These are phyloP conservation scores for Melieria omissa DNA, from an alignment of 2,888 invertebrate genomes.

Conservation along the genomic window DNA sequence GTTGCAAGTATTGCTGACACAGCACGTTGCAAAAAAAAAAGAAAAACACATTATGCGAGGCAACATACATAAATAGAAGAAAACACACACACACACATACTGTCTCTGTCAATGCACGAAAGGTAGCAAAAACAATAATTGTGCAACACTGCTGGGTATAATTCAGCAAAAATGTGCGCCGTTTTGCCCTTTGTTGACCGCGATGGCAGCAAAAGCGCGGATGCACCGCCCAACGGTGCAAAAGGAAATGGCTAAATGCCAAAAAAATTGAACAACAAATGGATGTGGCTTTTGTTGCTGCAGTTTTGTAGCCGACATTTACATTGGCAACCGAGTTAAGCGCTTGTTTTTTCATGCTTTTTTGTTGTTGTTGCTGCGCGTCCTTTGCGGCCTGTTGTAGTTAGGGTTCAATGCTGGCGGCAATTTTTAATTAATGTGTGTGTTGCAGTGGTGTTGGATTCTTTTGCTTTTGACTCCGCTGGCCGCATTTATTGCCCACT, in stretches of 20 bases:
- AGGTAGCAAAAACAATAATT: constrained; percentile 23
- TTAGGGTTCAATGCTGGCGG: too few relatives aligned
- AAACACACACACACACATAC: background rate
- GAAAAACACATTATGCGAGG: background rate
- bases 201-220: background rate
- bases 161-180: constrained; percentile 11
- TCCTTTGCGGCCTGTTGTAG: too few relatives aligned
- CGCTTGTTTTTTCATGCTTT: too few relatives aligned
- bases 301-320: too few relatives aligned
- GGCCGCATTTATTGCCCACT: constrained; percentile 7
- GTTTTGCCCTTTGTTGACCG: background rate
- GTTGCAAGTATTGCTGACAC: background rate
- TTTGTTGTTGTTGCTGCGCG: too few relatives aligned
- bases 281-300: background rate
- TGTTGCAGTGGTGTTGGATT: too few relatives aligned
- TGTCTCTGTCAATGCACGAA: background rate
- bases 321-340: too few relatives aligned
- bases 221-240: background rate
- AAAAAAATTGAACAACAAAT: background rate
- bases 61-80: too few relatives aligned
- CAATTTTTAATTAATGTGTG: too few relatives aligned
- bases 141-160: constrained; percentile 16
- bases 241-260: background rate
- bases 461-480: too few relatives aligned
- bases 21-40: constrained; percentile 18